These are phyloP conservation scores for Aphrophora alni DNA, from an alignment of 2,888 invertebrate species.

Conservation along the genomic window DNA sequence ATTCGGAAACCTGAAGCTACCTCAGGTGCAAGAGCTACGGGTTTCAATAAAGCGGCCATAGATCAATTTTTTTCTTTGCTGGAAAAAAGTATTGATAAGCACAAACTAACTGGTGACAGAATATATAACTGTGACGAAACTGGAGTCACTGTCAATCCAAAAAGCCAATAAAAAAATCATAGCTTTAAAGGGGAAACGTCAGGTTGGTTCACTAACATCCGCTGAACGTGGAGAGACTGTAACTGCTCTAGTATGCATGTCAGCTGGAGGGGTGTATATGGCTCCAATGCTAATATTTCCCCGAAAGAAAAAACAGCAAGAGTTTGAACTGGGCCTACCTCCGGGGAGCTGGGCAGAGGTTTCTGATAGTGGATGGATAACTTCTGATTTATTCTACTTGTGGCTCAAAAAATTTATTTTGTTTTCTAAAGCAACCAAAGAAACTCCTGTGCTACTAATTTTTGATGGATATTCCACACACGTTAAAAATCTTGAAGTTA, in stretches of 20 bases:
- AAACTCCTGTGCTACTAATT: neutral
- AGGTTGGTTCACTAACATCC: constrained; percentile 42
- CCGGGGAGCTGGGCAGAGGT: constrained; percentile 25
- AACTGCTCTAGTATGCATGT: constrained; percentile 46
- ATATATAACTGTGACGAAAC: constrained; percentile 51
- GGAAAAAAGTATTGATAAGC: constrained; percentile 35
- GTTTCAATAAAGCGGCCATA: constrained; percentile 49
- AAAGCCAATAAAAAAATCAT: constrained; percentile 47
- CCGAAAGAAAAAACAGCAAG: constrained; percentile 31
- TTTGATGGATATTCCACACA: constrained; percentile 2
- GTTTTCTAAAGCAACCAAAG: constrained; percentile 21
- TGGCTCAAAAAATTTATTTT: constrained; percentile 16
- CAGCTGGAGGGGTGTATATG: constrained; percentile 49
- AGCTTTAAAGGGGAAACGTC: constrained; percentile 44
- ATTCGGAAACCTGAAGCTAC: constrained; percentile 51
- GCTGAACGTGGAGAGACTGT: constrained; percentile 50
- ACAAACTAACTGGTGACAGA: constrained; percentile 46
- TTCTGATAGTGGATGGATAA: constrained; percentile 16
- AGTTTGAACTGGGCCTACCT: constrained; percentile 39
- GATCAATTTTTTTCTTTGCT: neutral
- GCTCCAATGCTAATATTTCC: constrained; percentile 45
- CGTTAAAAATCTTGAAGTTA: neutral
- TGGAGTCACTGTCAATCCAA: constrained; percentile 49
- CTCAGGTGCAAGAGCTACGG: constrained; percentile 53
- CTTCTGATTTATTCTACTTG: constrained; percentile 19